Base-by-base conservation (phyloP, 2,888 invertebrate genomes). In the Hydrotaea cyrtoneurina region DNA sequence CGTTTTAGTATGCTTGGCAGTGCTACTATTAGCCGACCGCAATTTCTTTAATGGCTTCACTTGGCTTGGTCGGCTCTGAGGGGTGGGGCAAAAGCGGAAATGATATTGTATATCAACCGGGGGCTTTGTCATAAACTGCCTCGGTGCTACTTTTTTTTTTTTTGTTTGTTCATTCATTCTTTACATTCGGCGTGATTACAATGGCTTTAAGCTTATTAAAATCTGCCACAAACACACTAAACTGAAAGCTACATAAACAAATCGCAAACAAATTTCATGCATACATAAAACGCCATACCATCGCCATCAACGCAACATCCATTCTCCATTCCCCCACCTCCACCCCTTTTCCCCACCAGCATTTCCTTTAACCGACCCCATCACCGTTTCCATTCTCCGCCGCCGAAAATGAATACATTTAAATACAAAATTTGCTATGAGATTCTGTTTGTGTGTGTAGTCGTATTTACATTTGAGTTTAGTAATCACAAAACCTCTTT, bases 41-140 rank as follows among this genome's bases (percentile, higher is more conserved):
- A 46, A 23, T 62, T 66, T 66, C 39, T 43, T 69, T 69, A 69
- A 69, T 69, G 69, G 69, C 19, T 15, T 69, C 69, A 19, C 43
- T 43, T 69, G 69, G 43, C 69, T 15, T 69, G 43, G 21, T 23
- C 23, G 46, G 46, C 13, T 39, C 8, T 39, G 17, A 15, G 64
- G 36, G 17, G 36, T 21, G 55, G 36, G 3, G 1, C 43, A 15
- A 46, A 21, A n/a, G 50, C 57, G 73, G 73, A 74, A 78, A 78
- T 64, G 62, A 5, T 31, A 64, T 71, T 64, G 53, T 36, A 75
- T 31, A 36, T 17, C 59, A 53, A 23, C 59, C 39, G 39, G 69
- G 46, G 21, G 10, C 78, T 74, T 78, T 74, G 71, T 82, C 74
- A 79, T 72, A 79, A 83, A 83, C 75, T 79, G 46, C 43, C 46